Conservation (phyloP, 2,888 invertebrate genomes). For the Thelaira solivaga region DNA sequence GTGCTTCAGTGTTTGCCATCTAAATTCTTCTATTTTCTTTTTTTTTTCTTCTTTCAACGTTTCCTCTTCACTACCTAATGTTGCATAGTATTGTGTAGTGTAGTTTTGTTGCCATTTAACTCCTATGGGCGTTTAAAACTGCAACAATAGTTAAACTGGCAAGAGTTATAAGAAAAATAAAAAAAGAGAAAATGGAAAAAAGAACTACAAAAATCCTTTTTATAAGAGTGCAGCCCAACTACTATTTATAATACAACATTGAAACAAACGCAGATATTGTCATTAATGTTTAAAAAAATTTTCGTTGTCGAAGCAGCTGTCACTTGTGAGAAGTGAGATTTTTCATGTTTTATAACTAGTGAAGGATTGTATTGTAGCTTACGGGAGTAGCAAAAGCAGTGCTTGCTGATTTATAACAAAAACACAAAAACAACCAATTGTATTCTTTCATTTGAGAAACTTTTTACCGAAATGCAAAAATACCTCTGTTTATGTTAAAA, state of each 20-base stretch:
- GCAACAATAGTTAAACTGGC: conserved; percentile 6
- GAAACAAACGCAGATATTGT: neutral
- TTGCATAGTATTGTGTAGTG: conserved; percentile 10
- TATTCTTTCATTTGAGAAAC: neutral
- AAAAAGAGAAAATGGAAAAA: neutral
- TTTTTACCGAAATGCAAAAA: conserved; percentile 2
- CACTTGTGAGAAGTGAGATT: conserved; percentile 39
- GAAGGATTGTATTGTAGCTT: neutral
- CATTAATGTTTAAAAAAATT: conserved; percentile 2
- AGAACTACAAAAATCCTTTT: conserved; percentile 8
- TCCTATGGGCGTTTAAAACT: conserved; percentile 26
- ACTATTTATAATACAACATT: neutral
- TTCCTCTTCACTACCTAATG: conserved; percentile 2
- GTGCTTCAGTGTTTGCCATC: conserved; percentile 38
- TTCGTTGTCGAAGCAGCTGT: conserved; percentile 14
- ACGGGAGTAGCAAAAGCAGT: neutral
- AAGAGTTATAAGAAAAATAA: no score
- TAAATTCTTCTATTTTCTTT: neutral
- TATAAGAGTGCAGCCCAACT: neutral
- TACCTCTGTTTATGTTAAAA: neutral
- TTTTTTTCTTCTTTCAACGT: neutral
- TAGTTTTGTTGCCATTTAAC: conserved; percentile 35
- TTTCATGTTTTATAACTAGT: conserved; percentile 20
- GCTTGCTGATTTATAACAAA: neutral
- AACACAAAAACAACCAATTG: no score